Conservation (phyloP, 2,113 vertebrate species). For the Xyliphius kryptos region DNA sequence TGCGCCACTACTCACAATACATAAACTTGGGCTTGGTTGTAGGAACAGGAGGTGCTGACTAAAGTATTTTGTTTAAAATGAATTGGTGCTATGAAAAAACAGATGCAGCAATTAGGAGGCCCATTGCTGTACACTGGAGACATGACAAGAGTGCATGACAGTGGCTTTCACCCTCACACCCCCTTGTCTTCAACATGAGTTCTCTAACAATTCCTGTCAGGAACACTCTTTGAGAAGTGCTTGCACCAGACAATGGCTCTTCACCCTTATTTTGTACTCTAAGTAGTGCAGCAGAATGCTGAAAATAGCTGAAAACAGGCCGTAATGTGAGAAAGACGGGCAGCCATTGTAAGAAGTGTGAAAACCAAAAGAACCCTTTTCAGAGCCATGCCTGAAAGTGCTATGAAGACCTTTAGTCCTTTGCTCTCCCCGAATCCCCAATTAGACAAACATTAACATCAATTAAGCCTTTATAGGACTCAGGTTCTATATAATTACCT, state of each 20-base stretch:
- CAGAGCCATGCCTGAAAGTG: slow-evolving; percentile 91
- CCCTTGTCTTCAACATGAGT: slow-evolving; percentile 86
- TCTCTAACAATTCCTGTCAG: slow-evolving; percentile 90
- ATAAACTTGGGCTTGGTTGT: slow-evolving; percentile 68
- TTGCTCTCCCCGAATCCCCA: slow-evolving; percentile 93
- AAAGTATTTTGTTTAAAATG: slow-evolving; percentile 78
- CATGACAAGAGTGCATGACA: slow-evolving; percentile 90
- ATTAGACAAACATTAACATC: slow-evolving; percentile 99
- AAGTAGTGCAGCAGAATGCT: slow-evolving; percentile 88
- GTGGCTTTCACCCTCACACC: slow-evolving; percentile 89
- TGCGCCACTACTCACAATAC: slow-evolving; percentile 55
- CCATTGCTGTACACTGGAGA: slow-evolving; percentile 83
- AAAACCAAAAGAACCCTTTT: slow-evolving; percentile 92
- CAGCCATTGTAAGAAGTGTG: slow-evolving; percentile 91
- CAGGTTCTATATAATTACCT: slow-evolving; percentile 99
- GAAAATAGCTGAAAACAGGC: slow-evolving; percentile 86
- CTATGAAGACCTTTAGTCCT: slow-evolving; percentile 96
- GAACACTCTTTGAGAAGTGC: slow-evolving; percentile 90
- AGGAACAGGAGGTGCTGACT: slow-evolving; percentile 75
- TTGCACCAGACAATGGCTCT: slow-evolving; percentile 90
- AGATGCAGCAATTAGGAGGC: slow-evolving; percentile 86
- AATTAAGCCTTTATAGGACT: slow-evolving; percentile 99
- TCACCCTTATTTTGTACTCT: slow-evolving; percentile 91
- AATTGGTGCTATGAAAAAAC: slow-evolving; percentile 64
- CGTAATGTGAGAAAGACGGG: slow-evolving; percentile 93